Percentiles rank a stretch among this genome's conserved stretches.
These are phyloP conservation scores for Rhea americana DNA, from an alignment of 2,113 vertebrate genomes.

Conservation along the genomic window DNA sequence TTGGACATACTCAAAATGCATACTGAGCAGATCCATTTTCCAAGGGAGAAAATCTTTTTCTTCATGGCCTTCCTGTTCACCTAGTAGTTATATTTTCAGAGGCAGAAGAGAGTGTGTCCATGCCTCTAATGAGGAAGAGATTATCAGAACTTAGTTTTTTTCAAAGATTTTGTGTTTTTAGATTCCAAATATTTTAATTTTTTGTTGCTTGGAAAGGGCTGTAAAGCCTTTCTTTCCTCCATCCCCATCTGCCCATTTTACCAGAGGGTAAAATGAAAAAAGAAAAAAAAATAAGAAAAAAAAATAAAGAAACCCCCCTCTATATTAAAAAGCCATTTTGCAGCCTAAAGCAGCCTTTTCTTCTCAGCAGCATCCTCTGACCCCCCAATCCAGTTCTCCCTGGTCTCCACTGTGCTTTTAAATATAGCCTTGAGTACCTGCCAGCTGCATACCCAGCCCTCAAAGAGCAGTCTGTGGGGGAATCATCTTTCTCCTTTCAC, in stretches of 20 bases:
- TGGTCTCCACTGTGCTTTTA: not conserved
- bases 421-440: slow-evolving; percentile 8
- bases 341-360: not conserved
- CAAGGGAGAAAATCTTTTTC: not conserved
- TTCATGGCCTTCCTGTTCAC: not conserved
- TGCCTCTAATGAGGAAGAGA: not conserved
- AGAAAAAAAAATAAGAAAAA: not conserved
- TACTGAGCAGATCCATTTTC: not conserved
- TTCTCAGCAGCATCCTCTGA: not conserved
- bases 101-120: not conserved
- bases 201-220: not conserved
- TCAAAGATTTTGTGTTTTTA: not conserved
- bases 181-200: not conserved
- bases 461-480: not conserved
- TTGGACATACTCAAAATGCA: not conserved
- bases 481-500: slow-evolving; percentile 54
- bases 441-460: slow-evolving; percentile 44
- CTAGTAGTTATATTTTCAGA: not conserved
- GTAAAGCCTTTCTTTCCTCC: not conserved
- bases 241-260: not conserved
- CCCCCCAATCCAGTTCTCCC: not conserved
- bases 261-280: no score
- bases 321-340: not conserved
- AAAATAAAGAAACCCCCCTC: not conserved
- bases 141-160: not conserved